Base-by-base conservation (phyloP, 2,113 vertebrate species). In the Pogona vitticeps region DNA sequence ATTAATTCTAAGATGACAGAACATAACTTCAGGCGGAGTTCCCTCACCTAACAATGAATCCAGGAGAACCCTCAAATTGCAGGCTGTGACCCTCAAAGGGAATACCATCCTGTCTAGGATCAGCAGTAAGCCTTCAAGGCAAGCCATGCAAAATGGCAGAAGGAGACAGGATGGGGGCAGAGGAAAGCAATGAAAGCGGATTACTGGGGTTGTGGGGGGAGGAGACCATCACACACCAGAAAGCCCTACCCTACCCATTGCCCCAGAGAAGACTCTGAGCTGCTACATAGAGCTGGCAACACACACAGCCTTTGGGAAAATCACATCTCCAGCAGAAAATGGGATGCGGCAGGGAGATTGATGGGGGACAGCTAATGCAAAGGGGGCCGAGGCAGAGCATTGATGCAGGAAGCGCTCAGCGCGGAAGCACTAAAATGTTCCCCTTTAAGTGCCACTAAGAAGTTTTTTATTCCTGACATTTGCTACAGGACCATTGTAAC, bases 401-500 rank as follows among this genome's bases (percentile, higher is more conserved):
- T 58, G n/a, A 71, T 26, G 71, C 71, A 61, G 59, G 59, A 76
- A 33, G 72, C 31, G 12, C 40, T 46, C 12, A 21, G 42, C 42
- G 7, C 40, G 2, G 63, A 77, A 85, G 73, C 83, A 36, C 61
- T 75, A 77, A 68, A 65, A 33, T 36, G 42, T 68, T 77, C 42
- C 75, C 56, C 68, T 36, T 77, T 77, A 77, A 85, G 61, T 36
- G 61, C 21, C 61, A 28, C 75, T 52, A 68, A 77, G 75, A 77
- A 77, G 61, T 77, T 85, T 77, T 77, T 77, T 77, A 77, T 68
- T 18, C 42, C 75, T 77, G 83, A 77, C 75, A 85, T 68, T 77
- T 77, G 75, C 83, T 68, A 76, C 63, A 52, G 56, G 75, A 63
- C 83, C 61, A 56, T 38, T 77, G 75, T 31, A 77, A 20, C 76